Percentiles rank a stretch among this genome's conserved stretches.
Conservation (phyloP, 30 jellyfish, hydroid and myxozoan species). For the Clytia hemisphaerica region DNA sequence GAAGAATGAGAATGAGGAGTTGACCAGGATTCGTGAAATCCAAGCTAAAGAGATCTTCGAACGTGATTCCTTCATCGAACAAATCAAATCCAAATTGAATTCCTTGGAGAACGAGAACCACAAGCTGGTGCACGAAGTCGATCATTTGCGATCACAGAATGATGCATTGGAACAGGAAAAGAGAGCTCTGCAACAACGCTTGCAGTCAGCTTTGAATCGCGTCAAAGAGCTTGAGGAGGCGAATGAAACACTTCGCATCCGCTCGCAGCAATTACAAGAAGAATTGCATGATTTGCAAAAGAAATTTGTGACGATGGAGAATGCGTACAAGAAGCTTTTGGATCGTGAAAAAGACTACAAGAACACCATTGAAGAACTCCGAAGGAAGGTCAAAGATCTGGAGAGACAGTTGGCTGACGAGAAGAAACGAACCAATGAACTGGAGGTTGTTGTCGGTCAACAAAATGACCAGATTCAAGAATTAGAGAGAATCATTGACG, state of each 20-base stretch:
- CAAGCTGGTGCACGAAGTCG: conserved; percentile 70
- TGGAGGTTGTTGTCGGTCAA: conserved; percentile 59
- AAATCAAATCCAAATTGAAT: conserved; percentile 51
- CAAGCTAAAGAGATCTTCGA: conserved; percentile 69
- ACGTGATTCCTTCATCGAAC: conserved; percentile 69
- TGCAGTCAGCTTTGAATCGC: conserved; percentile 62
- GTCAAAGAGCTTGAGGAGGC: conserved; percentile 88
- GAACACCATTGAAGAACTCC: conserved; percentile 57
- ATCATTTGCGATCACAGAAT: conserved; percentile 50
- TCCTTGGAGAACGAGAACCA: conserved; percentile 59
- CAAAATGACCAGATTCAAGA: conserved; percentile 74
- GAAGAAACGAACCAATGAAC: conserved; percentile 54
- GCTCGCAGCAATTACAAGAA: conserved; percentile 73
- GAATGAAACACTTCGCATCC: conserved; percentile 68
- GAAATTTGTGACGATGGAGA: conserved; percentile 79
- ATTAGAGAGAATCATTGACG: conserved; percentile 69
- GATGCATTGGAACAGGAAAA: conserved; percentile 89
- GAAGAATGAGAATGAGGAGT: conserved; percentile 38
- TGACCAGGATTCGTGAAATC: conserved; percentile 47
- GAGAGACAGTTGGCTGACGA: conserved; percentile 69
- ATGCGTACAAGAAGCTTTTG: conserved; percentile 68
- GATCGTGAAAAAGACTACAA: conserved; percentile 83
- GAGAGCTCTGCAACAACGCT: conserved; percentile 58
- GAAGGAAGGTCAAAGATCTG: conserved; percentile 40
- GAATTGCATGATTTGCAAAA: conserved; percentile 65